Evolutionary conservation across 2,888 invertebrate species (phyloP).

Genomic region (Antitype chi): DNA sequence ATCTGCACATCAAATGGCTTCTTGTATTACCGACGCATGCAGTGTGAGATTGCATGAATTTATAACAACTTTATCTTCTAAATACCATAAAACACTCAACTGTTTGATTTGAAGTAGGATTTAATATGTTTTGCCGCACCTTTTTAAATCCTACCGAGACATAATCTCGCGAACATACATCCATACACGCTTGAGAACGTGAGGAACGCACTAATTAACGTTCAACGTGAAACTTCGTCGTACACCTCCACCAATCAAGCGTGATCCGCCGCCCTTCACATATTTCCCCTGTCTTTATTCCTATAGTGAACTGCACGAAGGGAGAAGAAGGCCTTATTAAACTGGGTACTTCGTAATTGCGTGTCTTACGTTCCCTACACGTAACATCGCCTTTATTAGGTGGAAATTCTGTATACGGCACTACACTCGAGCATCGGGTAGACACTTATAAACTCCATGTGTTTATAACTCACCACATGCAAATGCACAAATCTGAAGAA

Average conservation of each 20-base stretch:
- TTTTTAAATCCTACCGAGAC: constrained; percentile 74
- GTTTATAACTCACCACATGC: constrained; percentile 67
- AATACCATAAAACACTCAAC: constrained; percentile 48
- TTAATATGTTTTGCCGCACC: constrained; percentile 62
- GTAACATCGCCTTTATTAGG: constrained; percentile 90
- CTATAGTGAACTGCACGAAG: constrained; percentile 71
- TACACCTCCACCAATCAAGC: constrained; percentile 79
- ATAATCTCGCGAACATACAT: constrained; percentile 81
- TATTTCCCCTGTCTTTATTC: constrained; percentile 76
- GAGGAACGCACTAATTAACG: constrained; percentile 90
- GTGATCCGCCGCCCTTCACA: constrained; percentile 79
- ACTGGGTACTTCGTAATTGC: constrained; percentile 86
- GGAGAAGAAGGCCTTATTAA: constrained; percentile 79
- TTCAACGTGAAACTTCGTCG: constrained; percentile 88
- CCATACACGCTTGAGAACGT: constrained; percentile 84
- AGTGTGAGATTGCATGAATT: constrained; percentile 49
- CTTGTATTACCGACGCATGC: constrained; percentile 75
- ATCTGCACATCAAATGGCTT: constrained; percentile 87
- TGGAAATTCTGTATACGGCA: constrained; percentile 89
- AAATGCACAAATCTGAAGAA: constrained; percentile 62
- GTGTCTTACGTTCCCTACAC: constrained; percentile 89
- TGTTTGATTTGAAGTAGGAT: constrained; percentile 55
- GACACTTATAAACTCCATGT: constrained; percentile 80
- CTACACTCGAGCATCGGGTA: constrained; percentile 77
- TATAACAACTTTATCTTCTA: constrained; percentile 70